Percentiles rank a stretch among this genome's conserved stretches.
phyloP scores from a whole-genome alignment of 2,113 vertebrate species.

The Forbesichthys papilliferus region DNA sequence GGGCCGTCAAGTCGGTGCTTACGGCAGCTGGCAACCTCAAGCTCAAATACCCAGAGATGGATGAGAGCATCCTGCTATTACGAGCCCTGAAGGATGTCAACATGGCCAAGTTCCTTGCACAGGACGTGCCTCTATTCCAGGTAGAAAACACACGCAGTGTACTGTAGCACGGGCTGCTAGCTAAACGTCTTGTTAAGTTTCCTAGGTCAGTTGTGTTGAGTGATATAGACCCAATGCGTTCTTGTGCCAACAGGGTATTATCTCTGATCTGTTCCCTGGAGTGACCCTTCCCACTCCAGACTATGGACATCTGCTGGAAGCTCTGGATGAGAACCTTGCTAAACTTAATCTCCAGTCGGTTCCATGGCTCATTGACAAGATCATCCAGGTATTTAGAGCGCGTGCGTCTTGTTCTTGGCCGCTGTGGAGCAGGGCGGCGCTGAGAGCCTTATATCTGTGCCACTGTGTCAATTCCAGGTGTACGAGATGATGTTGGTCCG shows the following conservation, averaged over 20 bases:
- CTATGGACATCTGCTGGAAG: conserved; percentile 83
- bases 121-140: conserved; percentile 92
- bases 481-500: conserved; percentile 97
- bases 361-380: conserved; percentile 91
- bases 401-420: neutral
- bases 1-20: conserved; percentile 92
- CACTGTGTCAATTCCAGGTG: conserved; percentile 70
- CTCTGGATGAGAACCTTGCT: conserved; percentile 79
- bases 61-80: conserved; percentile 74
- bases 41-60: conserved; percentile 85
- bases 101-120: conserved; percentile 91
- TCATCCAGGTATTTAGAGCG: conserved; percentile 86
- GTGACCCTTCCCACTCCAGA: conserved; percentile 88
- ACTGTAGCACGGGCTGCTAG: too few relatives aligned
- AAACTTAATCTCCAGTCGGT: conserved; percentile 87
- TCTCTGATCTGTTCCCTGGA: conserved; percentile 92
- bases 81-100: conserved; percentile 89
- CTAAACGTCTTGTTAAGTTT: neutral
- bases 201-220: neutral
- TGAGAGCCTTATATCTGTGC: neutral
- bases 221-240: conserved; percentile 7
- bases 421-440: neutral
- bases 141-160: conserved; percentile 56
- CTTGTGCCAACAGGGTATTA: conserved; percentile 82
- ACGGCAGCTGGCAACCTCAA: conserved; percentile 92